Conservation (phyloP, 2,888 invertebrate species). For the Agrilus mali region DNA sequence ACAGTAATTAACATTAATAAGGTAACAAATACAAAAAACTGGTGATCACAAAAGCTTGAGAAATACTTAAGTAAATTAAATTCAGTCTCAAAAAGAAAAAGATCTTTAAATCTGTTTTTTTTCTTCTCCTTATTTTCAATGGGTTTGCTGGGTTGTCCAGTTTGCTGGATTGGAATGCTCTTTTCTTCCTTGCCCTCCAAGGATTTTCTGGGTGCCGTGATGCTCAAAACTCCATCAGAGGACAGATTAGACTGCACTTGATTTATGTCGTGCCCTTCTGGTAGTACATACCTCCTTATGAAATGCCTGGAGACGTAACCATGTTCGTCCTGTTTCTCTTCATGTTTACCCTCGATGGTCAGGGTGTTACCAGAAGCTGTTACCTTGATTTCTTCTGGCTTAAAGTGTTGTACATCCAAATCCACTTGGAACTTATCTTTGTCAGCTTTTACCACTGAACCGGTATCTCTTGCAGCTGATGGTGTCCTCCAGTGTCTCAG, state of each 20-base stretch:
- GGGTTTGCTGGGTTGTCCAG: slow-evolving; percentile 17
- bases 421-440: slow-evolving; percentile 57
- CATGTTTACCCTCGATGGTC: slow-evolving; percentile 65
- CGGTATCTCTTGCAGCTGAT: slow-evolving; percentile 39
- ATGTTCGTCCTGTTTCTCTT: slow-evolving; percentile 58
- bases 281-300: slow-evolving; percentile 56
- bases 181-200: slow-evolving; percentile 30
- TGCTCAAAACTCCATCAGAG: slow-evolving; percentile 56
- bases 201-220: slow-evolving; percentile 46
- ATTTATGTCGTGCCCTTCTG: slow-evolving; percentile 58
- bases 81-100: too few species aligned
- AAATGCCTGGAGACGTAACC: slow-evolving; percentile 65
- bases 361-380: slow-evolving; percentile 55
- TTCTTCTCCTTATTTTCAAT: neutral
- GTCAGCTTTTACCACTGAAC: slow-evolving; percentile 42
- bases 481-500: slow-evolving; percentile 36
- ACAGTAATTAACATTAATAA: too few species aligned
- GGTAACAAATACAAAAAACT: too few species aligned
- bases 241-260: slow-evolving; percentile 62
- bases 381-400: slow-evolving; percentile 62
- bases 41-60: too few species aligned
- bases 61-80: too few species aligned
- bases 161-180: slow-evolving; percentile 33
- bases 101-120: too few species aligned
- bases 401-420: slow-evolving; percentile 63